Conservation (phyloP, 2,888 invertebrate genomes). For the Cistogaster globosa region DNA sequence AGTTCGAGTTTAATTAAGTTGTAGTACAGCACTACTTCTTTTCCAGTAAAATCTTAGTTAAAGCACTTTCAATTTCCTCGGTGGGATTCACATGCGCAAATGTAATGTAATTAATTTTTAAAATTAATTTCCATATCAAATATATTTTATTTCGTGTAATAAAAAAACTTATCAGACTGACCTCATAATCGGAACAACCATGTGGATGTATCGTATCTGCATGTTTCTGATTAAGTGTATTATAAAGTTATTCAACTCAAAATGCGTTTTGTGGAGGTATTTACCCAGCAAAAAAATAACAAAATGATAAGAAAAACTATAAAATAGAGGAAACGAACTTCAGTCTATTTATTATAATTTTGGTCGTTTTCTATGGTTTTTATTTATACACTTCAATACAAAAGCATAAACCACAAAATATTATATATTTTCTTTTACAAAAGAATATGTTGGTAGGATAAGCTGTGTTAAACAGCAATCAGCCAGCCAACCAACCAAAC, state of each 20-base stretch:
- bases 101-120: too few species aligned
- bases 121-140: too few species aligned
- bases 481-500: neutral
- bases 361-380: conserved; percentile 6
- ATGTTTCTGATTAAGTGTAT: conserved; percentile 25
- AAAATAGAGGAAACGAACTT: conserved; percentile 23
- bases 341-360: conserved; percentile 32
- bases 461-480: neutral
- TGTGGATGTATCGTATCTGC: neutral
- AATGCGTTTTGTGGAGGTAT: conserved; percentile 47
- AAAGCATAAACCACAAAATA: conserved; percentile 55
- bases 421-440: conserved; percentile 33
- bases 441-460: conserved; percentile 40
- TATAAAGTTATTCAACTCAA: conserved; percentile 44
- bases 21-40: too few species aligned
- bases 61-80: too few species aligned
- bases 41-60: too few species aligned
- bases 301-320: neutral
- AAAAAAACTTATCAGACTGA: neutral
- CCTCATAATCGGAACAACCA: neutral
- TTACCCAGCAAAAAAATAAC: conserved; percentile 54
- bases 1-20: too few species aligned
- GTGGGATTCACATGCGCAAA: too few species aligned
- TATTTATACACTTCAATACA: conserved; percentile 33
- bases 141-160: neutral